phyloP scores from a whole-genome alignment of 2,888 invertebrate genomes.

The Drosophila neutralis region DNA sequence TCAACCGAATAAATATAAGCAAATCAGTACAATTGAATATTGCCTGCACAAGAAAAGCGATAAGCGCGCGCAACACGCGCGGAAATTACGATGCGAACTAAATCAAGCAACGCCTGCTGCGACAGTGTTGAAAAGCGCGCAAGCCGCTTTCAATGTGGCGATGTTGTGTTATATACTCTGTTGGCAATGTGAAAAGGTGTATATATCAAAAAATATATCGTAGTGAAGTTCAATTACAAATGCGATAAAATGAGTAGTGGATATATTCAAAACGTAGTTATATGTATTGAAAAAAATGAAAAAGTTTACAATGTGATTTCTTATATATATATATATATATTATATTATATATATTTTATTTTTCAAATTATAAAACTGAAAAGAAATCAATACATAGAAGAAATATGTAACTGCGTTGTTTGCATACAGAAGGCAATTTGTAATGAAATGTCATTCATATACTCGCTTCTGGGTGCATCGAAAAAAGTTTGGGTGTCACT shows the following conservation, averaged over 20 bases:
- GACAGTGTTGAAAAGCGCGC: slow-evolving; percentile 34
- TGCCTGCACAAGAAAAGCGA: background rate
- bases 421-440: background rate
- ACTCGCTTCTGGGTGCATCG: background rate
- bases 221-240: background rate
- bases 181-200: background rate
- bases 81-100: slow-evolving; percentile 14
- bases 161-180: background rate
- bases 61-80: slow-evolving; percentile 14
- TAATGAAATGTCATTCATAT: background rate
- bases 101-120: background rate
- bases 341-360: too few species aligned
- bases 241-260: background rate
- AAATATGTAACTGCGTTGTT: background rate
- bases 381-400: background rate
- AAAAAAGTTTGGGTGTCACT: background rate
- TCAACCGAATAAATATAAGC: background rate
- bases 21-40: background rate
- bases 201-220: background rate
- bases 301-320: background rate
- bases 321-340: too few species aligned
- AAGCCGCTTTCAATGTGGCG: background rate
- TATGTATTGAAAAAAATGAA: background rate
- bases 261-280: background rate
- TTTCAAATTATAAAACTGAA: background rate